Conservation (phyloP, 2,797 vertebrate genomes). For the Poeciliopsis gracilis region DNA sequence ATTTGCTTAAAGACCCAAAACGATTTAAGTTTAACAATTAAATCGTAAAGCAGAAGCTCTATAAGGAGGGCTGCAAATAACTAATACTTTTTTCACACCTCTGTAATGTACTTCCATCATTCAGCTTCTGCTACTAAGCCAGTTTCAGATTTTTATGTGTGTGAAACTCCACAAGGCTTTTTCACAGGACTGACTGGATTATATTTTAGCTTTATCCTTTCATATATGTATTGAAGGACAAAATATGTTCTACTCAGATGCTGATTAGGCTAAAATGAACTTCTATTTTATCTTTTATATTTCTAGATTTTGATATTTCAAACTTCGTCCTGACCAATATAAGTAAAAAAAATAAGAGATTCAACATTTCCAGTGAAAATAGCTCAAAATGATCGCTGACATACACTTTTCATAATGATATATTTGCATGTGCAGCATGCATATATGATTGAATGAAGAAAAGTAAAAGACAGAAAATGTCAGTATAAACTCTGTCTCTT, state of each 20-base stretch:
- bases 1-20: not conserved
- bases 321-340: not conserved
- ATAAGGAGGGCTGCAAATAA: not conserved
- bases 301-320: not conserved
- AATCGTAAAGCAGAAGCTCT: not conserved
- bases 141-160: not conserved
- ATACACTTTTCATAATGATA: slow-evolving; percentile 11
- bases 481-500: slow-evolving; percentile 32
- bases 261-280: not conserved
- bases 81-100: not conserved
- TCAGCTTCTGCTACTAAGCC: not conserved
- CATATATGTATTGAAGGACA: not conserved
- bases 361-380: slow-evolving; percentile 11
- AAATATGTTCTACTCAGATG: not conserved
- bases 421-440: slow-evolving; percentile 2
- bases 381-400: slow-evolving; percentile 7
- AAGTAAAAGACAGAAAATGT: slow-evolving; percentile 9
- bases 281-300: not conserved
- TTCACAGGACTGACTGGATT: slow-evolving; percentile 1
- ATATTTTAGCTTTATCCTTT: not conserved
- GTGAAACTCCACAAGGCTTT: slow-evolving; percentile 7
- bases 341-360: not conserved
- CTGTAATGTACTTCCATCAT: not conserved
- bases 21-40: not conserved
- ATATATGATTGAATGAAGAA: slow-evolving; percentile 18